These are phyloP conservation scores for Tetragonula clypearis DNA, from an alignment of 1,140 invertebrate genomes.

Conservation along the genomic window DNA sequence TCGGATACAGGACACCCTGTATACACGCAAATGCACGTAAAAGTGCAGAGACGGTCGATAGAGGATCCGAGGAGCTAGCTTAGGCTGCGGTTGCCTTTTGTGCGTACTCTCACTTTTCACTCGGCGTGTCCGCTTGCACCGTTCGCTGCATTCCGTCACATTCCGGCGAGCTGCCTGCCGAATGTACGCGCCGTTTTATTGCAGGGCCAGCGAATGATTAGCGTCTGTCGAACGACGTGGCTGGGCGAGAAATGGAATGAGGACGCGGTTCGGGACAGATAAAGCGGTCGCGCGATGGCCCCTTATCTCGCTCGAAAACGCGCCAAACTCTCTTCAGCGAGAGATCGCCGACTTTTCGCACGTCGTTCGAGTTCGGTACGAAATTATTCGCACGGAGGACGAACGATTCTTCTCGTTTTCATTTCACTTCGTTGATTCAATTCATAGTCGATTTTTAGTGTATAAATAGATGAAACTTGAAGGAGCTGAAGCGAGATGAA, in stretches of 20 bases:
- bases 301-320: conserved; percentile 31
- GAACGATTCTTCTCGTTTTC: too few relatives aligned
- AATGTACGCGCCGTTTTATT: conserved; percentile 34
- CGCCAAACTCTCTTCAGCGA: neutral
- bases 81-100: neutral
- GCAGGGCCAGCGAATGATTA: conserved; percentile 22
- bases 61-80: neutral
- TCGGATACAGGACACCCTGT: too few relatives aligned
- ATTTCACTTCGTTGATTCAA: too few relatives aligned
- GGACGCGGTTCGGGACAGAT: conserved; percentile 30
- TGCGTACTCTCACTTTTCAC: conserved; percentile 56
- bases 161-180: neutral
- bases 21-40: neutral
- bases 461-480: too few relatives aligned
- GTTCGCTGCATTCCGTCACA: conserved; percentile 28
- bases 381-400: too few relatives aligned
- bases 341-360: neutral
- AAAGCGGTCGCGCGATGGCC: conserved; percentile 21
- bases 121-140: conserved; percentile 23
- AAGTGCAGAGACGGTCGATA: neutral
- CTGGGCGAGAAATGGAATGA: conserved; percentile 32
- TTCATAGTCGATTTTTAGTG: too few relatives aligned
- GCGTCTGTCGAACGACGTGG: conserved; percentile 26
- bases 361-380: too few relatives aligned
- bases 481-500: too few relatives aligned